Percentiles rank a stretch among this genome's conserved stretches.
These are phyloP conservation scores for Corythucha ciliata DNA, from an alignment of 2,888 invertebrate genomes.

Conservation along the genomic window DNA sequence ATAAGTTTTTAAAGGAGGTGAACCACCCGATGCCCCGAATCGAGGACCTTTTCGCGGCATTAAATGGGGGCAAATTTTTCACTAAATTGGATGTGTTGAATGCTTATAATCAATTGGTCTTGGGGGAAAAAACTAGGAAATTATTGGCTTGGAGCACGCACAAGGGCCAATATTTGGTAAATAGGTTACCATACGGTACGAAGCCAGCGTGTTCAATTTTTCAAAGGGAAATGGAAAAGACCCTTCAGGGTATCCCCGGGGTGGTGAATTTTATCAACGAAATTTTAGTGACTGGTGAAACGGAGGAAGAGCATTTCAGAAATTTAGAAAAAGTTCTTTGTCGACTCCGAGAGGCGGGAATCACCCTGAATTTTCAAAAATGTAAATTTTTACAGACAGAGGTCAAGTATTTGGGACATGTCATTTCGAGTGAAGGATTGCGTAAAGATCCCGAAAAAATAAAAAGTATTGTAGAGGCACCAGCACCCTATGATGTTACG, in stretches of 20 bases:
- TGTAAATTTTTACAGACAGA: slow-evolving; percentile 12
- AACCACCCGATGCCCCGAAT: too few species aligned
- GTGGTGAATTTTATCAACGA: not conserved
- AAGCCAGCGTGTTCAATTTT: too few species aligned
- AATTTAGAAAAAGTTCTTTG: slow-evolving; percentile 5
- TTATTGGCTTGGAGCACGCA: too few species aligned
- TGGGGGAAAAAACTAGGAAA: too few species aligned
- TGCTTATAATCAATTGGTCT: too few species aligned
- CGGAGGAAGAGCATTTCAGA: slow-evolving; percentile 4
- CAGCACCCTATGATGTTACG: not conserved
- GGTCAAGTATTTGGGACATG: slow-evolving; percentile 13
- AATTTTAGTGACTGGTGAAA: slow-evolving; percentile 1
- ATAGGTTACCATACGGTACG: too few species aligned
- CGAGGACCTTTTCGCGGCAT: too few species aligned
- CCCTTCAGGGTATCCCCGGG: not conserved
- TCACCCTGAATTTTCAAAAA: slow-evolving; percentile 4
- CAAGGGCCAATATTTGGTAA: too few species aligned
- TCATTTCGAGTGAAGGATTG: slow-evolving; percentile 8
- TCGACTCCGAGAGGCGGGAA: not conserved
- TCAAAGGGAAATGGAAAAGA: too few species aligned
- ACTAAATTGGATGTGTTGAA: too few species aligned
- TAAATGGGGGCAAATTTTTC: too few species aligned
- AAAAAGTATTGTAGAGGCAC: slow-evolving; percentile 1
- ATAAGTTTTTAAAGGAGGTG: too few species aligned
- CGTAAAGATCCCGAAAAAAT: slow-evolving; percentile 6